phyloP scores from a whole-genome alignment of 2,113 vertebrate genomes.

The Carlito syrichta region DNA sequence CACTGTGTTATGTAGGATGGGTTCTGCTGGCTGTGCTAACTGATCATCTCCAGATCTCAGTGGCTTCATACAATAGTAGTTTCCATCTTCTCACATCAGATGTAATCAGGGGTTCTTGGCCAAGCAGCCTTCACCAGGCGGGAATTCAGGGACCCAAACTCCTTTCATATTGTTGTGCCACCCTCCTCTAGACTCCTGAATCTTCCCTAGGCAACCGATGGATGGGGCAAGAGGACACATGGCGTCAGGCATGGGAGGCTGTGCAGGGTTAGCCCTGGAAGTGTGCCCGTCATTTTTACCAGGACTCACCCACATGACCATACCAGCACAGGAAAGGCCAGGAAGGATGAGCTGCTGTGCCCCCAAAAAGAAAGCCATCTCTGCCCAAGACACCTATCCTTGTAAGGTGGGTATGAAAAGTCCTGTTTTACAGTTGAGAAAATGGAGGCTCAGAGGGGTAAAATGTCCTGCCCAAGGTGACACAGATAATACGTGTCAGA shows the following conservation, averaged over 20 bases:
- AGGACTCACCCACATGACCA: neutral
- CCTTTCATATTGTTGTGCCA: neutral
- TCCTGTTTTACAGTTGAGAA: neutral
- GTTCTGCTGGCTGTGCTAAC: neutral
- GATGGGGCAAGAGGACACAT: neutral
- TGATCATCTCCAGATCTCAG: neutral
- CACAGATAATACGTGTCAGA: neutral
- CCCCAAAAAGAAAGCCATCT: neutral
- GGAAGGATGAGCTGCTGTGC: neutral
- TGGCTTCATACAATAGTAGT: neutral
- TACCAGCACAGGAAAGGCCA: no score
- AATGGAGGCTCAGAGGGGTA: neutral
- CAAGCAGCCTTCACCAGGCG: neutral
- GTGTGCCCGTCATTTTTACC: neutral
- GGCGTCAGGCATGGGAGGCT: neutral
- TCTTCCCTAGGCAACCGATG: neutral
- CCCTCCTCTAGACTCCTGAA: neutral
- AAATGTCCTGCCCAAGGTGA: neutral
- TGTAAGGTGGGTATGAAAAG: neutral
- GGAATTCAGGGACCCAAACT: neutral
- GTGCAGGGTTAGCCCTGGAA: no score
- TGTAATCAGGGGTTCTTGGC: neutral
- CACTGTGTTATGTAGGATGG: neutral
- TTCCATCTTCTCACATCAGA: neutral
- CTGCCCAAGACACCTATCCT: neutral